Conservation (phyloP, 2,888 invertebrate genomes). For the Pandemis cinnamomeana region DNA sequence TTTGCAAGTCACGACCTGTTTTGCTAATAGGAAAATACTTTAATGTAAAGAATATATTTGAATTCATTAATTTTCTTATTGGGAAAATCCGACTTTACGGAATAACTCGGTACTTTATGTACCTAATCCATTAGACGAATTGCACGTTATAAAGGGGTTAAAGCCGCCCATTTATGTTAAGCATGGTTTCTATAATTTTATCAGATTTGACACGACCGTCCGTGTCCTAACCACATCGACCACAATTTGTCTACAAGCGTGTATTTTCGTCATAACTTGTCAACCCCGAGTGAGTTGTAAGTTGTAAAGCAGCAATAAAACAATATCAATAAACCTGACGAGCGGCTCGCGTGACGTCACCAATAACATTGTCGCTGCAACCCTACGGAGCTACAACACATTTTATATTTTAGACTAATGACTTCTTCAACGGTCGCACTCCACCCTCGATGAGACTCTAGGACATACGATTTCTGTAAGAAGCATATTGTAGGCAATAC, state of each 20-base stretch:
- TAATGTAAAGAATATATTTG: neutral
- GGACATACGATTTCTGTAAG: constrained; percentile 20
- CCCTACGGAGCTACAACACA: constrained; percentile 41
- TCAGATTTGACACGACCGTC: constrained; percentile 18
- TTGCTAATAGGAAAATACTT: neutral
- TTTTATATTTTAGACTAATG: constrained; percentile 40
- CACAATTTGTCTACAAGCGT: constrained; percentile 50
- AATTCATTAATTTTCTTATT: neutral
- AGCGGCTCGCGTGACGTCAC: constrained; percentile 77
- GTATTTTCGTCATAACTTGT: constrained; percentile 50
- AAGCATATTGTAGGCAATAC: constrained; percentile 13
- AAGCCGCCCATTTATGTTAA: neutral
- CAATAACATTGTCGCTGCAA: constrained; percentile 54
- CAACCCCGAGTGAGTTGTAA: constrained; percentile 61
- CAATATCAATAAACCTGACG: constrained; percentile 65
- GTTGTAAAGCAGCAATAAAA: constrained; percentile 57
- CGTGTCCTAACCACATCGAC: constrained; percentile 14
- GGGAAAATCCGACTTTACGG: no score
- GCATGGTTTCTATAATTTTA: constrained; percentile 9
- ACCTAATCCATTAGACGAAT: constrained; percentile 2
- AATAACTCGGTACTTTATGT: neutral
- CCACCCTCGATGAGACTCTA: constrained; percentile 22
- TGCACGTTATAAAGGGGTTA: neutral
- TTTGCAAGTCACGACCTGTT: neutral
- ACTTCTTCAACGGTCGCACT: constrained; percentile 33